Conservation (phyloP, 92 coral and sea anemone genomes). For the Anthopleura xanthogrammica region DNA sequence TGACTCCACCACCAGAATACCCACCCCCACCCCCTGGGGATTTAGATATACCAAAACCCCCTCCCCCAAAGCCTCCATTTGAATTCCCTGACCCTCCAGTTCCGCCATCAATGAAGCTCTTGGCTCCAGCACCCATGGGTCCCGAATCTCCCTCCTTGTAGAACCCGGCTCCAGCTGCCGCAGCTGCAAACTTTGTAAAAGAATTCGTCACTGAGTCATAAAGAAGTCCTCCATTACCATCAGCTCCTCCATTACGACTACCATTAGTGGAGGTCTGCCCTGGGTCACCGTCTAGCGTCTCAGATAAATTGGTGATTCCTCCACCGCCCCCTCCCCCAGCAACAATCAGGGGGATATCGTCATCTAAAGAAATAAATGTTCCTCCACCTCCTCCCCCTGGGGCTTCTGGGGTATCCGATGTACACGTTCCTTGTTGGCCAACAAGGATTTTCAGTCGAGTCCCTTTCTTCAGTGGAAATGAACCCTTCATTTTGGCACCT, state of each 20-base stretch:
- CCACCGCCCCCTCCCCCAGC: conserved; percentile 99
- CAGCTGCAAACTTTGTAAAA: not conserved
- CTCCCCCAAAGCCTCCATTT: conserved; percentile 71
- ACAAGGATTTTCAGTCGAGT: conserved; percentile 60
- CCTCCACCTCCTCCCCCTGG: conserved; percentile 99
- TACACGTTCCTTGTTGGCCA: conserved; percentile 68
- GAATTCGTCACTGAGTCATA: conserved; percentile 20
- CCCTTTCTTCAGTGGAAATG: conserved; percentile 45
- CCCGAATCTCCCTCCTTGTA: not conserved
- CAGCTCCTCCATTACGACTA: conserved; percentile 66
- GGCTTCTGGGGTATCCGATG: not conserved
- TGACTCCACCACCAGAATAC: conserved; percentile 81
- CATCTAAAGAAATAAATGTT: conserved; percentile 59
- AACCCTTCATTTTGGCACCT: conserved; percentile 77
- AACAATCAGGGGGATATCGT: conserved; percentile 62
- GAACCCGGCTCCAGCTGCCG: conserved; percentile 18
- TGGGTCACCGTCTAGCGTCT: conserved; percentile 71
- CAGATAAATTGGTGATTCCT: conserved; percentile 26
- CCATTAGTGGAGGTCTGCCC: conserved; percentile 78
- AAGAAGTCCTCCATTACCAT: conserved; percentile 63
- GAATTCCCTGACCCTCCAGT: conserved; percentile 51
- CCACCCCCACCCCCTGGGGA: conserved; percentile 88
- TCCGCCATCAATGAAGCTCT: conserved; percentile 45
- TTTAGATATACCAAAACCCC: conserved; percentile 51
- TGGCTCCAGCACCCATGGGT: not conserved